Evolutionary conservation across 2,888 invertebrate species (phyloP).

Genomic region (Habroteleia sp.): DNA sequence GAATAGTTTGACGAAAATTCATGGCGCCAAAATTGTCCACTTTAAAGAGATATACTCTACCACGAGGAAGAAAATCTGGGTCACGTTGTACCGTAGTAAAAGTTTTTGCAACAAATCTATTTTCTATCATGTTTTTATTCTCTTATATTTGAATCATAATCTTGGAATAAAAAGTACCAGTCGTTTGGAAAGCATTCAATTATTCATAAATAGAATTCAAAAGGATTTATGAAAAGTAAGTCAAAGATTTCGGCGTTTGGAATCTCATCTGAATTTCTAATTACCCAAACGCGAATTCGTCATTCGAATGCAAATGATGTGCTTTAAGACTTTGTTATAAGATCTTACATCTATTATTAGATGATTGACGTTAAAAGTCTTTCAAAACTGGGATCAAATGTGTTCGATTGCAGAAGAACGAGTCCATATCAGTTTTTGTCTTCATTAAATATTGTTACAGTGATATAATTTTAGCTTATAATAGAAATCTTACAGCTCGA

Average conservation of each 20-base stretch:
- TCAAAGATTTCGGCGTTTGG: not conserved
- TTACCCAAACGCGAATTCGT: constrained; percentile 6
- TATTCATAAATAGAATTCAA: constrained; percentile 23
- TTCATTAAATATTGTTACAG: no score
- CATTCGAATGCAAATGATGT: constrained; percentile 28
- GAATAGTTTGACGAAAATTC: constrained; percentile 22
- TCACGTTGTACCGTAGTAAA: no score
- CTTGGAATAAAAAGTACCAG: not conserved
- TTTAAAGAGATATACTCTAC: constrained; percentile 14
- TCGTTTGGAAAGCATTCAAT: constrained; percentile 2
- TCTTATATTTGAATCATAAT: no score
- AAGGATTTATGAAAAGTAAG: constrained; percentile 15
- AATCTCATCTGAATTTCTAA: constrained; percentile 29
- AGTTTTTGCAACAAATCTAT: no score
- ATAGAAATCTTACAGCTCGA: no score
- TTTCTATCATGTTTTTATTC: no score
- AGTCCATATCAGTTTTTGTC: no score
- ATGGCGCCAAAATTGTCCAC: constrained; percentile 6
- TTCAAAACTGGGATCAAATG: no score
- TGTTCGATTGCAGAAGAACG: no score
- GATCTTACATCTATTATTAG: constrained; percentile 18
- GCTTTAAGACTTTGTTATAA: constrained; percentile 26
- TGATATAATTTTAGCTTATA: no score
- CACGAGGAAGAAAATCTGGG: no score
- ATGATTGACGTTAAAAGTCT: constrained; percentile 20